Evolutionary conservation across 2,113 vertebrate genomes (phyloP), one percentile per base, ranked within the genome.

Genomic region (Ammodytes marinus): DNA sequence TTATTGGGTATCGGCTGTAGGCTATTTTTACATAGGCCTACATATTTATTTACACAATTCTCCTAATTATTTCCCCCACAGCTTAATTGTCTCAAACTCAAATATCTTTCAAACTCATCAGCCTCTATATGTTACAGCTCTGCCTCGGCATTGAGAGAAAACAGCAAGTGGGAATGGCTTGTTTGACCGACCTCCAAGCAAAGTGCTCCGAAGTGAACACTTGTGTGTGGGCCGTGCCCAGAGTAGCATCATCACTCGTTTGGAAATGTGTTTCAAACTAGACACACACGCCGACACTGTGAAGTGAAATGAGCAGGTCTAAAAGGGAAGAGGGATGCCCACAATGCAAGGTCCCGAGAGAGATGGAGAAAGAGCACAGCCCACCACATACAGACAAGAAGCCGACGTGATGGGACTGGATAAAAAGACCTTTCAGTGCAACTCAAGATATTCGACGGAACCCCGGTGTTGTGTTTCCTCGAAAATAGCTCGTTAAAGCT

Each of bases 291-390:
- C 27, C 27, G 27, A 27, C 1, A 27, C 27, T 27, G 27, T 3
- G 50, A 19, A 6, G 6, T 11, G 50, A 70, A 50, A 40, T 37
- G 65, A 49, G 54, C 49, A 57, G 47, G 3, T 46, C 47, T 42
- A 27, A 53, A 58, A 45, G 19, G 35, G 43, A 19, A 46, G 46
- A 54, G 49, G 71, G 63, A 67, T 73, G 53, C 57, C 43, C 35
- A 61, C 68, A 27, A 3, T 43, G 27, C 47, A 13, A 54, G 57
- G 52, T 54, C 69, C 50, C 1, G 65, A 2, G 53, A 55, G 54
- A n/a, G 70, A 84, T 53, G 57, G 82, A 15, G 37, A 82, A 84
- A 15, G 37, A 82, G 53, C 55, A 11, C 58, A 68, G 74, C 42
- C 46, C 13, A 27, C 46, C 13, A 27, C 53, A 52, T 39, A 17